phyloP scores from a whole-genome alignment of 2,888 invertebrate species.

The Cryptocephalus moraei region DNA sequence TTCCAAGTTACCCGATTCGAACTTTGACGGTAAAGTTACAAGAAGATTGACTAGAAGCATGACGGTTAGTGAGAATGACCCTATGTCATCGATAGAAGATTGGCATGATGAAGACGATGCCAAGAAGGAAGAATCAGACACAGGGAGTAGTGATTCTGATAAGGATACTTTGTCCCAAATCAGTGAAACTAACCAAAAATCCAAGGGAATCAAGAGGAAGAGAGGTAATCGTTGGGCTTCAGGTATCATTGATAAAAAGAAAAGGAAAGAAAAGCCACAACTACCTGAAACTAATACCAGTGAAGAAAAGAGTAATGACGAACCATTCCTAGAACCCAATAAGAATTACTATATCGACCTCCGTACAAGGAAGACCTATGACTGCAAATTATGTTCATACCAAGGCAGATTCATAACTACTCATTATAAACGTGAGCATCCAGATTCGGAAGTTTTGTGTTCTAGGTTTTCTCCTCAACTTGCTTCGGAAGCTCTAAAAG shows the following conservation, averaged over 20 bases:
- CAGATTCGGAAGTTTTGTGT: constrained; percentile 52
- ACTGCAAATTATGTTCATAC: constrained; percentile 52
- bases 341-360: constrained; percentile 20
- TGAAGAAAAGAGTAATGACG: background rate
- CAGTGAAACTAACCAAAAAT: constrained; percentile 19
- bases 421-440: constrained; percentile 57
- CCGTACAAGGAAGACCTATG: constrained; percentile 11
- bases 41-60: constrained; percentile 13
- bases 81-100: constrained; percentile 7
- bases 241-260: constrained; percentile 16
- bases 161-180: constrained; percentile 20
- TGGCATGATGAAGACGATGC: constrained; percentile 4
- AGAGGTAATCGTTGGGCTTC: constrained; percentile 36
- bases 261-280: constrained; percentile 4
- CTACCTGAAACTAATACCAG: background rate
- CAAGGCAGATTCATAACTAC: constrained; percentile 50
- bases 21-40: constrained; percentile 8
- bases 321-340: constrained; percentile 17
- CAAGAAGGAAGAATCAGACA: constrained; percentile 4
- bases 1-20: constrained; percentile 21
- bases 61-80: constrained; percentile 14
- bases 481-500: constrained; percentile 46
- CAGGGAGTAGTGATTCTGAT: constrained; percentile 16
- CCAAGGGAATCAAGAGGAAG: constrained; percentile 33
- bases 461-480: constrained; percentile 47